A percentile compares a stretch with the other conserved stretches of the same genome.
phyloP scores from a whole-genome alignment of 2,888 invertebrate species.

The Chydorus sphaericus region DNA sequence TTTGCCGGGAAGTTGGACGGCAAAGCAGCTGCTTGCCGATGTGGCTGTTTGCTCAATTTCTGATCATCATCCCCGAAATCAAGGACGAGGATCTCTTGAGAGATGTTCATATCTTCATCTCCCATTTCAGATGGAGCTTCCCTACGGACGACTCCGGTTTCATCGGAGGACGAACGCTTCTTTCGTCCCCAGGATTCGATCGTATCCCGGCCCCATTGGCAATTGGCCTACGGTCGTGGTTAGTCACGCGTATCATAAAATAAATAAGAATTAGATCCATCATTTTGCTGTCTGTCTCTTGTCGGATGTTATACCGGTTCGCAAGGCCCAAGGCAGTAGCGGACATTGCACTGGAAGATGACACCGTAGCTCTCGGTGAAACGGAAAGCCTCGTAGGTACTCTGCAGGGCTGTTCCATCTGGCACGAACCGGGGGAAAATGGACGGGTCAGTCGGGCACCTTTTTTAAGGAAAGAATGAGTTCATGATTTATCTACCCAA shows the following conservation, averaged over 20 bases:
- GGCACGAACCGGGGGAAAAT: constrained; percentile 87
- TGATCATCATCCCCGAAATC: constrained; percentile 71
- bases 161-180: constrained; percentile 47
- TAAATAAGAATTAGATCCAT: not conserved
- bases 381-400: constrained; percentile 84
- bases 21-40: not conserved
- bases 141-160: constrained; percentile 32
- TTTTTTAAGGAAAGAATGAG: constrained; percentile 24
- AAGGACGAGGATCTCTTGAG: constrained; percentile 81
- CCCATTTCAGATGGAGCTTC: constrained; percentile 39
- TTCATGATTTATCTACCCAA: not conserved
- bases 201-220: constrained; percentile 80
- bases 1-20: not conserved
- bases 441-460: constrained; percentile 79
- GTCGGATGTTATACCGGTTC: constrained; percentile 52
- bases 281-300: not conserved
- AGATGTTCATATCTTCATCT: constrained; percentile 78
- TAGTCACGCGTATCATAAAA: constrained; percentile 9
- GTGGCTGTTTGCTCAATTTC: constrained; percentile 15
- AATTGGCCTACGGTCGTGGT: constrained; percentile 62
- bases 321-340: constrained; percentile 86
- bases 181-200: constrained; percentile 83
- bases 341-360: constrained; percentile 93
- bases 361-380: constrained; percentile 93
- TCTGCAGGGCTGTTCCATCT: constrained; percentile 68